phyloP scores from a whole-genome alignment of 2,113 vertebrate genomes.

The Circaetus cinerascens region DNA sequence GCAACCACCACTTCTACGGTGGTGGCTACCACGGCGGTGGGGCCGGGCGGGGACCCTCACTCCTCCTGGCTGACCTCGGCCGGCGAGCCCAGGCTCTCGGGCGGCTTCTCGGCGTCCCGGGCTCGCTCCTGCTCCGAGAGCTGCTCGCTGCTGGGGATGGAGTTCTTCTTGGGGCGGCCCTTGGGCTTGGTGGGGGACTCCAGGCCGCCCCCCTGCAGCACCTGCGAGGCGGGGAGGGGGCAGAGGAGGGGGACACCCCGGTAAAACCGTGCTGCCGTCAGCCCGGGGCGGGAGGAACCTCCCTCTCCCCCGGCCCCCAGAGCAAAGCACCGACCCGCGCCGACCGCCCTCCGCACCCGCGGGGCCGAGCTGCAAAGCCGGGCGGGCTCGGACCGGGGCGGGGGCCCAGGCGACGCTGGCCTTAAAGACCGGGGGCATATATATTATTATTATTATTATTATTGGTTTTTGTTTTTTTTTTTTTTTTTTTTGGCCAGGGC shows the following conservation, averaged over 20 bases:
- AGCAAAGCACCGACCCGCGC: neutral
- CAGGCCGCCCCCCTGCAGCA: constrained; percentile 93
- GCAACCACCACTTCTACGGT: too few relatives aligned
- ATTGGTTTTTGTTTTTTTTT: too few relatives aligned
- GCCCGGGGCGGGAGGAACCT: too few relatives aligned
- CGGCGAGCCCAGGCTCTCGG: constrained; percentile 75
- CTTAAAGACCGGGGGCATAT: neutral
- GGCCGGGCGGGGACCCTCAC: constrained; percentile 24
- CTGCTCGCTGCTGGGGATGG: constrained; percentile 94
- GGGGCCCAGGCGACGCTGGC: neutral
- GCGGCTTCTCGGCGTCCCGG: constrained; percentile 78
- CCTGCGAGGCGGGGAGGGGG: constrained; percentile 68
- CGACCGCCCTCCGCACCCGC: neutral
- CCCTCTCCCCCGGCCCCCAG: too few relatives aligned
- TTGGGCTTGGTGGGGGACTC: constrained; percentile 98
- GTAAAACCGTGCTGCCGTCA: neutral
- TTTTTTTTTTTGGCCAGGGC: neutral
- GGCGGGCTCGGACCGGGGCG: neutral
- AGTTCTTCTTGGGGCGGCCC: constrained; percentile 97
- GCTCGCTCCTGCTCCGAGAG: constrained; percentile 90
- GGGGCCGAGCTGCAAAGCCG: neutral
- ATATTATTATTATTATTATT: neutral
- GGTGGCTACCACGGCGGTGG: too few relatives aligned
- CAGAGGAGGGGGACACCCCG: neutral
- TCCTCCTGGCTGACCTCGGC: constrained; percentile 83